These are phyloP conservation scores for Cebus imitator DNA, from an alignment of 2,113 vertebrate species.

Conservation along the genomic window DNA sequence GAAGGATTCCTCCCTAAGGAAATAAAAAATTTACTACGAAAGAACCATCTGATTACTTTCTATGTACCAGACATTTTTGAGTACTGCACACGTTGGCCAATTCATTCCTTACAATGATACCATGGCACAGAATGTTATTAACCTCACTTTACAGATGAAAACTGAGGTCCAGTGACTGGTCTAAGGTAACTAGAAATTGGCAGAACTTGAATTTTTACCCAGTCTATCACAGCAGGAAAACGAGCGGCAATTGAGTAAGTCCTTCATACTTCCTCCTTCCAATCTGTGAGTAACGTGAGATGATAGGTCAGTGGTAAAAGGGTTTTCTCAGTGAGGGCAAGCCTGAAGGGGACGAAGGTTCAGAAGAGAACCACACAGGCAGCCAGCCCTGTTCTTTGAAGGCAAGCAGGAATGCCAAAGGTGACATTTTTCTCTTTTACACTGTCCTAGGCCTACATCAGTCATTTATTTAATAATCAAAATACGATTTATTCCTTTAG, in stretches of 20 bases:
- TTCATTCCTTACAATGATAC: background rate
- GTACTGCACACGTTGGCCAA: background rate
- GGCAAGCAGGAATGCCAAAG: rapidly evolving
- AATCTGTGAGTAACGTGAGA: background rate
- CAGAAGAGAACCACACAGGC: rapidly evolving
- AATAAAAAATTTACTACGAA: background rate
- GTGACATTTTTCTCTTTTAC: background rate
- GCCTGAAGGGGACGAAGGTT: rapidly evolving
- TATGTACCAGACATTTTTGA: background rate
- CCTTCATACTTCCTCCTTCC: background rate
- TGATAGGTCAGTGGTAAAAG: rapidly evolving
- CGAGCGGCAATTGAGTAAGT: rapidly evolving
- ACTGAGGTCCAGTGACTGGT: background rate
- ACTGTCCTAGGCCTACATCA: background rate
- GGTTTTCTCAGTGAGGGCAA: background rate
- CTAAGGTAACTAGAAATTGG: background rate
- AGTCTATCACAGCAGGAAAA: background rate
- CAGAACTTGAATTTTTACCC: background rate
- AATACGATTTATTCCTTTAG: background rate
- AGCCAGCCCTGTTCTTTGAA: background rate
- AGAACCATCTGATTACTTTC: background rate
- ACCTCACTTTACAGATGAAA: background rate
- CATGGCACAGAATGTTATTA: background rate
- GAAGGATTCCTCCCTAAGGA: background rate
- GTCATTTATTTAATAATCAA: background rate